Evolutionary conservation across 2,888 invertebrate species (phyloP).

Genomic region (Sepiola atlantica): DNA sequence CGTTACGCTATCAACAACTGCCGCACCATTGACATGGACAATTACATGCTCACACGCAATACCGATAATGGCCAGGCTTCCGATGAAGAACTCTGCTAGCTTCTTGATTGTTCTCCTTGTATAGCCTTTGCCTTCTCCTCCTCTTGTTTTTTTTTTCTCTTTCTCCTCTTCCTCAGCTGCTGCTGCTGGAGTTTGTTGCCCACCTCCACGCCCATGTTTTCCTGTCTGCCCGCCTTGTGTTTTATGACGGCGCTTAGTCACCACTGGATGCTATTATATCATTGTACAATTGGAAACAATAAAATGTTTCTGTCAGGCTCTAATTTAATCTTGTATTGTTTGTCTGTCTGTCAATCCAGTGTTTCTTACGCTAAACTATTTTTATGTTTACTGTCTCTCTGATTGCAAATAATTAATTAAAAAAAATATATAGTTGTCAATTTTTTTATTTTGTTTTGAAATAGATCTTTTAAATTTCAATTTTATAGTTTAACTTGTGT

Average conservation of each 20-base stretch:
- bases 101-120: constrained; percentile 39
- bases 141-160: background rate
- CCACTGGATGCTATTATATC: constrained; percentile 36
- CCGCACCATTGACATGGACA: constrained; percentile 82
- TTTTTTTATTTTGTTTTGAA: background rate
- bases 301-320: constrained; percentile 37
- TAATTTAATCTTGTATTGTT: background rate
- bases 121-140: background rate
- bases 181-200: background rate
- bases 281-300: constrained; percentile 43
- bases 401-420: background rate
- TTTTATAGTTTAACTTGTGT: too few relatives aligned
- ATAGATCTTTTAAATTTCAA: too few relatives aligned
- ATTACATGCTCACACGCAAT: constrained; percentile 82
- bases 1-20: constrained; percentile 82
- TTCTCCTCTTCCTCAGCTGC: background rate
- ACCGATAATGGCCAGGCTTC: constrained; percentile 60
- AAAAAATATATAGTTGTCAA: background rate
- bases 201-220: background rate
- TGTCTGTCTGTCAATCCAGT: background rate
- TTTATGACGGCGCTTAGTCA: constrained; percentile 39
- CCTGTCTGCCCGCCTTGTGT: background rate
- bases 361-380: background rate
- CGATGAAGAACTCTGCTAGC: constrained; percentile 57
- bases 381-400: background rate